phyloP scores from a whole-genome alignment of 1,140 invertebrate genomes.

The Psix sp. region DNA sequence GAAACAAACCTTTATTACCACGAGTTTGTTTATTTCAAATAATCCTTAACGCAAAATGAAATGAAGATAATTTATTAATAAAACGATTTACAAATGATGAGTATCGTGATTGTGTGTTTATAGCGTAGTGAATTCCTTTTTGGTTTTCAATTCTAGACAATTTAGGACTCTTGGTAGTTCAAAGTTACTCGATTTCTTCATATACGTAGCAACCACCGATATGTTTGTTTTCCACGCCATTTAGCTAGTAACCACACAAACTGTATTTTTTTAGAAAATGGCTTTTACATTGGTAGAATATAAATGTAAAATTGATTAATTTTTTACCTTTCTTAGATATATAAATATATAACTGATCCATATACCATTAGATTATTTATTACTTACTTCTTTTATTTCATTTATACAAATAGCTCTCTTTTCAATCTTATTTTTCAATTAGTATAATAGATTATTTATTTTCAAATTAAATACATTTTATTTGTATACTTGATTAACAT shows the following conservation, averaged over 20 bases:
- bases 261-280: constrained; percentile 43
- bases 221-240: constrained; percentile 26
- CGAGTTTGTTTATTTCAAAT: constrained; percentile 74
- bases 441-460: too few relatives aligned
- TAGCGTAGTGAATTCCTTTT: constrained; percentile 32
- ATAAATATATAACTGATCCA: constrained; percentile 44
- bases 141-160: constrained; percentile 15
- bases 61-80: constrained; percentile 76
- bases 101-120: constrained; percentile 50
- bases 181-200: constrained; percentile 25
- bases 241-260: constrained; percentile 33
- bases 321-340: constrained; percentile 35
- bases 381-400: too few relatives aligned
- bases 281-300: constrained; percentile 30
- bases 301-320: constrained; percentile 30
- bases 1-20: constrained; percentile 74
- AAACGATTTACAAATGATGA: constrained; percentile 76
- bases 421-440: too few relatives aligned
- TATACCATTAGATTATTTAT: too few relatives aligned
- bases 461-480: too few relatives aligned
- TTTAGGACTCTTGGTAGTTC: constrained; percentile 19
- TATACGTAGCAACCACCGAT: constrained; percentile 33
- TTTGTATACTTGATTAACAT: too few relatives aligned
- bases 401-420: too few relatives aligned
- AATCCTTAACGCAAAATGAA: constrained; percentile 70